phyloP scores from a whole-genome alignment of 92 coral and sea anemone species.

The Parazoanthus swiftii region DNA sequence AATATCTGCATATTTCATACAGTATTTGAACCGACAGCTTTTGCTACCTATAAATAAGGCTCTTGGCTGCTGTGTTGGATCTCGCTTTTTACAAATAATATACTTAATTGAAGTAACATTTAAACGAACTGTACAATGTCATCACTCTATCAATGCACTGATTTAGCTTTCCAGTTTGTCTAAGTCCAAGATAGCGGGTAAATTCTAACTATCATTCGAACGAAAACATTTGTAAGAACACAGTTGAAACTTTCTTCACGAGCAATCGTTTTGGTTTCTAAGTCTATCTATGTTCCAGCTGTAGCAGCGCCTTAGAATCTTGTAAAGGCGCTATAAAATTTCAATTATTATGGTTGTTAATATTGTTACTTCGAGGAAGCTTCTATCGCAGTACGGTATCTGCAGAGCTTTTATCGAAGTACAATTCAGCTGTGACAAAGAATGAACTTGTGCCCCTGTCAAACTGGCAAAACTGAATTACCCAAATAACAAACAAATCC shows the following conservation, averaged over 20 bases:
- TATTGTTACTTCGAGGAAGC: neutral
- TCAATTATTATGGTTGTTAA: too few relatives aligned
- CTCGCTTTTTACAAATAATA: neutral
- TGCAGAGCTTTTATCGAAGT: neutral
- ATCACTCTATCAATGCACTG: neutral
- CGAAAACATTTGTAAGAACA: too few relatives aligned
- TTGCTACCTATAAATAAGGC: conserved; percentile 15
- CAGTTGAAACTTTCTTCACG: too few relatives aligned
- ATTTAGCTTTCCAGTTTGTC: neutral
- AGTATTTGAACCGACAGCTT: neutral
- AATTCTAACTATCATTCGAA: too few relatives aligned
- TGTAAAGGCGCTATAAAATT: too few relatives aligned
- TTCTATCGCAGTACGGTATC: too few relatives aligned
- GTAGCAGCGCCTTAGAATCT: too few relatives aligned
- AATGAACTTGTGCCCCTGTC: neutral
- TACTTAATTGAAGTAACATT: neutral
- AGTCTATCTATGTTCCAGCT: too few relatives aligned
- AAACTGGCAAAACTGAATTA: too few relatives aligned
- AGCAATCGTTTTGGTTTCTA: too few relatives aligned
- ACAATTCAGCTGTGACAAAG: neutral
- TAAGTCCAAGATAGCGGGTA: too few relatives aligned
- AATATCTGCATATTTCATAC: neutral
- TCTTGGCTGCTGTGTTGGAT: neutral
- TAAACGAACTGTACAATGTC: neutral
- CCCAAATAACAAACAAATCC: neutral